phyloP scores from a whole-genome alignment of 2,113 vertebrate species.

The Platichthys stellatus region DNA sequence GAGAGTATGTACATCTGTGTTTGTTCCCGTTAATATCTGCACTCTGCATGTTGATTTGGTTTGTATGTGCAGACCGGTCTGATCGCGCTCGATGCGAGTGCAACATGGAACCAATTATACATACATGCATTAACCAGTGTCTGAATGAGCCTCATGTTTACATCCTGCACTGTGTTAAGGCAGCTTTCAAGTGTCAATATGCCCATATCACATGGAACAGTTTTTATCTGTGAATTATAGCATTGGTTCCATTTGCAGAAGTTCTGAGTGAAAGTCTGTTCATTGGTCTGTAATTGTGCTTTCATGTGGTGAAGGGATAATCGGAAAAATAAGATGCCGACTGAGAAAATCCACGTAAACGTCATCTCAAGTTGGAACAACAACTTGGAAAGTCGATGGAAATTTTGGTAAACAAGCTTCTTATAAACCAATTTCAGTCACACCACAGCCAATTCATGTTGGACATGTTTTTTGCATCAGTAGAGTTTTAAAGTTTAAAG shows the following conservation, averaged over 20 bases:
- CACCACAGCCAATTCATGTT: no score
- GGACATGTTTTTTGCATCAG: no score
- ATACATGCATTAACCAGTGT: not conserved
- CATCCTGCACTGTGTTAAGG: not conserved
- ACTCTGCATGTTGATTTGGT: slow-evolving; percentile 12
- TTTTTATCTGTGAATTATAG: not conserved
- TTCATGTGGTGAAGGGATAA: no score
- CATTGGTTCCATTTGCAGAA: no score
- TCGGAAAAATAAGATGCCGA: no score
- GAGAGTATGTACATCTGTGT: slow-evolving; percentile 70
- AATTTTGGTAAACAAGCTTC: no score
- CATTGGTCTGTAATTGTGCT: no score
- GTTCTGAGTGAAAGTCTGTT: not conserved
- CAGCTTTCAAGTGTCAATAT: not conserved
- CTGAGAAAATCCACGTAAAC: no score
- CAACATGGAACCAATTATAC: slow-evolving; percentile 20
- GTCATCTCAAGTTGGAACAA: no score
- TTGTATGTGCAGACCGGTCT: slow-evolving; percentile 11
- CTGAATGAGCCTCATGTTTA: slow-evolving; percentile 39
- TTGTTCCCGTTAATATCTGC: slow-evolving; percentile 45
- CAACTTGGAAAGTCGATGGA: no score
- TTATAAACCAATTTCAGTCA: no score
- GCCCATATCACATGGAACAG: not conserved
- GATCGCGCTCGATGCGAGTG: slow-evolving; percentile 13
- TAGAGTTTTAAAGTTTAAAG: no score